A percentile compares a stretch with the other conserved stretches of the same genome.
Evolutionary conservation across 92 coral and sea anemone genomes (phyloP).

Genomic region (Porites rus): DNA sequence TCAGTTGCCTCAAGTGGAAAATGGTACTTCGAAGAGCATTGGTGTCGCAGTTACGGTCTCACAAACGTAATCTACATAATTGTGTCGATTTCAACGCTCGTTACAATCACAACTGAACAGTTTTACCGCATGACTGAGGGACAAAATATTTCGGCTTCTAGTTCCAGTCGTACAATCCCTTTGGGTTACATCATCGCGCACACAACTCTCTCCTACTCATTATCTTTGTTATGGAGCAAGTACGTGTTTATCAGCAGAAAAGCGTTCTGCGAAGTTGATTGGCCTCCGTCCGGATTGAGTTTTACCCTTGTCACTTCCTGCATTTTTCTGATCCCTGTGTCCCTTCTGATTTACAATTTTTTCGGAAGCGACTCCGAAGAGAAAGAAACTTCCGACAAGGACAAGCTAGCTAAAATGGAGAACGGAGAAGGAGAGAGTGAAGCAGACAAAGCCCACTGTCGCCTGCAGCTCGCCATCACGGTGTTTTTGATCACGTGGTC

Average conservation of each 20-base stretch:
- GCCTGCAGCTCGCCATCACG: conserved; percentile 90
- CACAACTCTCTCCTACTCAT: conserved; percentile 95
- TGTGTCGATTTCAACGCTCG: conserved; percentile 95
- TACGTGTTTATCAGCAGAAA: conserved; percentile 96
- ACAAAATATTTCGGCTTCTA: conserved; percentile 27
- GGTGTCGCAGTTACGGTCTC: conserved; percentile 97
- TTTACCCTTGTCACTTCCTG: conserved; percentile 80
- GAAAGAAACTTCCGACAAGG: conserved; percentile 44
- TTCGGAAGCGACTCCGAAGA: conserved; percentile 71
- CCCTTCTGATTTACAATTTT: conserved; percentile 83
- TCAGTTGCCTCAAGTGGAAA: conserved; percentile 85
- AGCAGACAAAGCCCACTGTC: conserved; percentile 66
- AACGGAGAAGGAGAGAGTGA: conserved; percentile 54
- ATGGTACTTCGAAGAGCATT: conserved; percentile 98
- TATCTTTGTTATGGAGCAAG: conserved; percentile 96
- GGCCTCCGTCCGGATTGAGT: conserved; percentile 92
- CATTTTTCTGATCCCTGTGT: conserved; percentile 83
- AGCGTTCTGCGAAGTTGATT: conserved; percentile 96
- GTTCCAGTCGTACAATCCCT: conserved; percentile 69
- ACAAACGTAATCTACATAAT: conserved; percentile 97
- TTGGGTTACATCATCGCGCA: conserved; percentile 97
- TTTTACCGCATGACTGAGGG: conserved; percentile 71
- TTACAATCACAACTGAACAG: conserved; percentile 94
- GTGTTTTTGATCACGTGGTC: conserved; percentile 92
- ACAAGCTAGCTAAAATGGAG: conserved; percentile 6